Evolutionary conservation across 2,797 vertebrate species (phyloP), one percentile per base, ranked within the genome.

Genomic region (Alectoris magna): DNA sequence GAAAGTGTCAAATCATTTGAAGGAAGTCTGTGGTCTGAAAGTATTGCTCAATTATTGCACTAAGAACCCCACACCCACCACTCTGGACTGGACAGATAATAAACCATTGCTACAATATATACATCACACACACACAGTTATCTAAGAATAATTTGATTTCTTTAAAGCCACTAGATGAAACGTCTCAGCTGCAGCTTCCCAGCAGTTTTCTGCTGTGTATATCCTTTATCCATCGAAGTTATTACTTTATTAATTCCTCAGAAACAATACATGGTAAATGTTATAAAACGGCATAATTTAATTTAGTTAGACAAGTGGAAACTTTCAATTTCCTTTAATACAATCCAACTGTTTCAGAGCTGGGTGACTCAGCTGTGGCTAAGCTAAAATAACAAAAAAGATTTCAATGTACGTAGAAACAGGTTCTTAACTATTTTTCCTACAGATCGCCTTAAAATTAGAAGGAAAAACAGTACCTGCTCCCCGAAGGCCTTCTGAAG

Each of bases 21-120:
- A 95, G 95, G 96, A 97, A 97, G 94, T 44, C 12, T 91, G 93
- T 71, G 93, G 83, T 93, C 95, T 91, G 36, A 68, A 93, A 77
- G 66, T 59, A 93, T 91, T 92, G 87, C 78, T 92, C 95, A 95
- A 92, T 88, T 91, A 84, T 69, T 41, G 71, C 72, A 86, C 44
- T 84, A 84, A 87, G 94, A 94, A 81, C 80, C 31, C 49, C 84
- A 81, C 55, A 68, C 21, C 43, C 68, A 39, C 53, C 63, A 53
- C 46, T 91, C 94, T 96, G 97, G 51, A 88, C 70, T 43, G 51
- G 10, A 76, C 0, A 95, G 94, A 95, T 97, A 96, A 90, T 74
- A 91, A 96, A 94, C 90, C 73, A 85, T 26, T 93, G 55, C 87
- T 70, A 85, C 19, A 91, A 70, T 51, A 83, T 46, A 83, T 29